A percentile compares a stretch with the other conserved stretches of the same genome.
Evolutionary conservation across 1,140 invertebrate species (phyloP).

Genomic region (Aphelenchoides avenae): DNA sequence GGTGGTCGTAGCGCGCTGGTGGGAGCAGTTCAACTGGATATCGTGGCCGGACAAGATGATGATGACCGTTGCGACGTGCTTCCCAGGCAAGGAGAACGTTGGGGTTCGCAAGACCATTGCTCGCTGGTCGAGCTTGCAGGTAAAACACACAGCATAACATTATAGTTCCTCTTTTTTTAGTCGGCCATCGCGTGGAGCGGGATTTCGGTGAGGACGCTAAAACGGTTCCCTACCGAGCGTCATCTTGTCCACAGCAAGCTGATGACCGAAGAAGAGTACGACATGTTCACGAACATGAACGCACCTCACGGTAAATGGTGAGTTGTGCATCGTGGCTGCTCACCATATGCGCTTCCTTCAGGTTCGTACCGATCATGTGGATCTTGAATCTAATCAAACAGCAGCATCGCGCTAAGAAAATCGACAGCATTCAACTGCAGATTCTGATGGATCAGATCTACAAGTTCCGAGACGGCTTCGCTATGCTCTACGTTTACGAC

Average conservation of each 20-base stretch:
- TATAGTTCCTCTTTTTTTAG: slow-evolving; percentile 36
- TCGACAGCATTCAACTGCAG: slow-evolving; percentile 54
- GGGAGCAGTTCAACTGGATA: slow-evolving; percentile 60
- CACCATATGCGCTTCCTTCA: slow-evolving; percentile 9
- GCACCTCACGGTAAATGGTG: slow-evolving; percentile 59
- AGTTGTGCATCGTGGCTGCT: too few relatives aligned
- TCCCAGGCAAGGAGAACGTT: slow-evolving; percentile 50
- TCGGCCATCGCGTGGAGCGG: slow-evolving; percentile 59
- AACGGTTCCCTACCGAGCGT: slow-evolving; percentile 80
- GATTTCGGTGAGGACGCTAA: slow-evolving; percentile 77
- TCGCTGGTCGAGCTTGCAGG: slow-evolving; percentile 53
- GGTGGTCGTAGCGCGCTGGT: slow-evolving; percentile 58
- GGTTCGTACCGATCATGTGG: slow-evolving; percentile 57
- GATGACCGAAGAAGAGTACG: slow-evolving; percentile 63
- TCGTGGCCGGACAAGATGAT: slow-evolving; percentile 59
- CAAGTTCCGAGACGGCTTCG: slow-evolving; percentile 61
- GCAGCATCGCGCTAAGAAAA: slow-evolving; percentile 39
- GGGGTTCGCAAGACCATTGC: slow-evolving; percentile 51
- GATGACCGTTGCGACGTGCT: slow-evolving; percentile 49
- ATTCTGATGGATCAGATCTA: slow-evolving; percentile 55
- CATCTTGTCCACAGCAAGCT: slow-evolving; percentile 81
- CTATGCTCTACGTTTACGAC: slow-evolving; percentile 65
- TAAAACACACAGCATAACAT: slow-evolving; percentile 12
- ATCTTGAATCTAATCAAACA: slow-evolving; percentile 58
- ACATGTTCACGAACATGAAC: slow-evolving; percentile 53